These are phyloP conservation scores for Acipenser transmontanus DNA, from an alignment of 2,797 vertebrate genomes.

Conservation along the genomic window DNA sequence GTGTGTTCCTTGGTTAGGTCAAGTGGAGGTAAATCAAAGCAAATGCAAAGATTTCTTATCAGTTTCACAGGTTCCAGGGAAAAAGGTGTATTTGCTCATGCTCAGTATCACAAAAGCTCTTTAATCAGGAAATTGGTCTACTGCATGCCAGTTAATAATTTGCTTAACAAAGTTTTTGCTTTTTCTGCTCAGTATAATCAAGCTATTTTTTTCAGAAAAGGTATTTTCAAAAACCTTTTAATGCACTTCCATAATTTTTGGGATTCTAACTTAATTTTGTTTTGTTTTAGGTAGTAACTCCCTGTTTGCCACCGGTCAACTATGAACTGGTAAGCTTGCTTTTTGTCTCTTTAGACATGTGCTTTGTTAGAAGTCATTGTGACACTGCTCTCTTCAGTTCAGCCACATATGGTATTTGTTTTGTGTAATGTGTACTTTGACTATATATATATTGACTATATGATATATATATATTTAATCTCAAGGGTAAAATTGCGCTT, in stretches of 20 bases:
- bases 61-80: background rate
- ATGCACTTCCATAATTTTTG: background rate
- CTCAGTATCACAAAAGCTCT: conserved; percentile 8
- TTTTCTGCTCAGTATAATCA: too few relatives aligned
- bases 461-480: too few relatives aligned
- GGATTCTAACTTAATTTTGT: conserved; percentile 10
- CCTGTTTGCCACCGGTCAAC: conserved; percentile 32
- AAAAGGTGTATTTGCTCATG: conserved; percentile 7
- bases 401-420: too few relatives aligned
- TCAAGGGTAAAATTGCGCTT: too few relatives aligned
- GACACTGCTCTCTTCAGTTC: too few relatives aligned
- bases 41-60: conserved; percentile 5
- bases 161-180: background rate
- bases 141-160: conserved; percentile 14
- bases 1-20: too few relatives aligned
- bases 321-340: conserved; percentile 30
- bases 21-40: too few relatives aligned
- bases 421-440: too few relatives aligned
- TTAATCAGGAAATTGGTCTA: conserved; percentile 5
- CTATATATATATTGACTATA: too few relatives aligned
- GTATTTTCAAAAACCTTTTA: background rate
- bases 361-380: too few relatives aligned
- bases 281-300: conserved; percentile 37
- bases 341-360: too few relatives aligned
- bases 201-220: too few relatives aligned